Evolutionary conservation across 30 jellyfish, hydroid and myxozoan genomes (phyloP).

Genomic region (Euphysa ruthae): DNA sequence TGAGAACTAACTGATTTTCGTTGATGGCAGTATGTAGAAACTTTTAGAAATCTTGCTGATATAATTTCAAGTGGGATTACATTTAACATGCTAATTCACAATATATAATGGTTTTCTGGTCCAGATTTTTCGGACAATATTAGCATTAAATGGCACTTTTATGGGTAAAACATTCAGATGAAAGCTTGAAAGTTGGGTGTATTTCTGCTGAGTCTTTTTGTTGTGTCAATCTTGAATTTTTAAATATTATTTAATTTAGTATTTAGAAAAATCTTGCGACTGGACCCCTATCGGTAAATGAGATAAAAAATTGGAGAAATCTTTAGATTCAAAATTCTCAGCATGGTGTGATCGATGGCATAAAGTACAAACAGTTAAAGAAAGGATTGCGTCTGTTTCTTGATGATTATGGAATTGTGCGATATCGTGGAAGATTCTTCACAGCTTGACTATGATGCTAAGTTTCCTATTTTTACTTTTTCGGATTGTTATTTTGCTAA

Average conservation of each 20-base stretch:
- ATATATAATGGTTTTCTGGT: no score
- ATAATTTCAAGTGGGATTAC: no score
- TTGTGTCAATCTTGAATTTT: background rate
- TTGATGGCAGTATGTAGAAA: background rate
- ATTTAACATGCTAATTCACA: no score
- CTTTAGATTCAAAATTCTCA: no score
- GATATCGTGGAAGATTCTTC: background rate
- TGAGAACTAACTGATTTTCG: background rate
- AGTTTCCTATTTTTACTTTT: conserved; percentile 18
- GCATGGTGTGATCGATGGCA: no score
- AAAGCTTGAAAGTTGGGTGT: background rate
- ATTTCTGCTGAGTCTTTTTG: background rate
- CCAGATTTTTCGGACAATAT: no score
- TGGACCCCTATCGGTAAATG: no score
- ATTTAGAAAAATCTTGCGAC: no score
- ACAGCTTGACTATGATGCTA: conserved; percentile 9
- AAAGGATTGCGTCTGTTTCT: background rate
- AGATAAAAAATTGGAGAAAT: no score
- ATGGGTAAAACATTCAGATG: no score
- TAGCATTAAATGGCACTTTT: no score
- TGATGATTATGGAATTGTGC: conserved; percentile 3
- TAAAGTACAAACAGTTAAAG: background rate
- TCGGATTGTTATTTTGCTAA: conserved; percentile 4
- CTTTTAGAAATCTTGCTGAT: background rate
- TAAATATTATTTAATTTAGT: background rate